phyloP scores from a whole-genome alignment of 2,888 invertebrate genomes.

The Ametastegia equiseti region DNA sequence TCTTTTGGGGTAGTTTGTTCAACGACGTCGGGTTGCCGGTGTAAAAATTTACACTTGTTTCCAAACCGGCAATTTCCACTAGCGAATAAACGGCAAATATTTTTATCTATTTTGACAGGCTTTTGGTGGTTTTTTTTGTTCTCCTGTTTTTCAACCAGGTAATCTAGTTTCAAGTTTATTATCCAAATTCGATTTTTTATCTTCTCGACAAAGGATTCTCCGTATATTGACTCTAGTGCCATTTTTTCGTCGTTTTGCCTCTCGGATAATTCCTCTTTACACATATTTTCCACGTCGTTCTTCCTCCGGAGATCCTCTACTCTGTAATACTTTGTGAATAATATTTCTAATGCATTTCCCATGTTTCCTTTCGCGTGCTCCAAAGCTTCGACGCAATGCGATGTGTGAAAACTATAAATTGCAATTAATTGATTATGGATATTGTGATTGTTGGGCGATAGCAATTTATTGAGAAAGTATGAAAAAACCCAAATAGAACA shows the following conservation, averaged over 20 bases:
- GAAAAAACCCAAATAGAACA: background rate
- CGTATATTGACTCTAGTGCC: slow-evolving; percentile 88
- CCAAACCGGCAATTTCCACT: slow-evolving; percentile 85
- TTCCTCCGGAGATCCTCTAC: slow-evolving; percentile 73
- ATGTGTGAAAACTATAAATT: slow-evolving; percentile 83
- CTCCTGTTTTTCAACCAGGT: slow-evolving; percentile 79
- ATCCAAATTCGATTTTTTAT: slow-evolving; percentile 85
- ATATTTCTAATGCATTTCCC: slow-evolving; percentile 84
- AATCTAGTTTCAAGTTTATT: slow-evolving; percentile 83
- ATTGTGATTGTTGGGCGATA: background rate
- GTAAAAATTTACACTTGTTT: slow-evolving; percentile 85
- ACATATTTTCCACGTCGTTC: slow-evolving; percentile 73
- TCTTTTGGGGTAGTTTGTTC: slow-evolving; percentile 69
- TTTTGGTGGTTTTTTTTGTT: slow-evolving; percentile 71
- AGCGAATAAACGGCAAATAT: slow-evolving; percentile 81
- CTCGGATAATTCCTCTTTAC: slow-evolving; percentile 79
- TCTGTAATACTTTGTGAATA: slow-evolving; percentile 85
- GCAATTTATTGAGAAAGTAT: background rate
- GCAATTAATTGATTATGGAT: background rate
- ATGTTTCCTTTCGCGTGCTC: slow-evolving; percentile 82
- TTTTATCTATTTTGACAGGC: slow-evolving; percentile 77
- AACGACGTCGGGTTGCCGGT: slow-evolving; percentile 77
- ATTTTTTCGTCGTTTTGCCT: slow-evolving; percentile 85
- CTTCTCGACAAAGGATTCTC: slow-evolving; percentile 82
- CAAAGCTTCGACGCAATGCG: slow-evolving; percentile 87